Evolutionary conservation across 2,113 vertebrate species (phyloP).

Genomic region (Psammodynastes pulverulentus): DNA sequence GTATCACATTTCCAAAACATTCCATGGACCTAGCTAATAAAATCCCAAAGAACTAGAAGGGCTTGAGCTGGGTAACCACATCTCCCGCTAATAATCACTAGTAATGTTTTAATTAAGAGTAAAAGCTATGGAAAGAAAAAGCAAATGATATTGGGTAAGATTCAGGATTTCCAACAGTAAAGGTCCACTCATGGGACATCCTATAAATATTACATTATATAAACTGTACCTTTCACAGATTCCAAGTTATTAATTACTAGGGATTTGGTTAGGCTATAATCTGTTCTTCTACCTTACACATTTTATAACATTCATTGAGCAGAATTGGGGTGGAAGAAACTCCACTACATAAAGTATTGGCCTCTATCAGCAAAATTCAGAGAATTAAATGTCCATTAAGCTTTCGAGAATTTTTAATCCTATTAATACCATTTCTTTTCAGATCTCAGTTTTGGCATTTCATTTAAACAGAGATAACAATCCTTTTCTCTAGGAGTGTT

Average conservation of each 20-base stretch:
- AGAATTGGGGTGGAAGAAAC: neutral
- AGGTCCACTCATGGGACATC: neutral
- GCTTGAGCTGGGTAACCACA: neutral
- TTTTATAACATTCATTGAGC: neutral
- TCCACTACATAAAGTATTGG: neutral
- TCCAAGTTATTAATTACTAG: neutral
- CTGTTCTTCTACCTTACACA: neutral
- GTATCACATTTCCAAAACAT: neutral
- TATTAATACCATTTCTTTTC: constrained; percentile 2
- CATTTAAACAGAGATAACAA: constrained; percentile 41
- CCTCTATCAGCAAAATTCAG: neutral
- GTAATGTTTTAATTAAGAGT: neutral
- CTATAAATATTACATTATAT: neutral
- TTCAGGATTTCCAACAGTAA: neutral
- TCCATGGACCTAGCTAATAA: neutral
- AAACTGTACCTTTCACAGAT: neutral
- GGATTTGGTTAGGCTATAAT: neutral
- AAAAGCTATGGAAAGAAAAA: neutral
- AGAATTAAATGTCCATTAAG: constrained; percentile 11
- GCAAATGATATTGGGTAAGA: neutral
- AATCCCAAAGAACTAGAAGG: neutral
- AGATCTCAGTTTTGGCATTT: constrained; percentile 30
- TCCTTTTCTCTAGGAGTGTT: constrained; percentile 41
- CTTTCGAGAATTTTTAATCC: neutral
- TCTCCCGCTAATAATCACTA: neutral